Percentiles rank a stretch among this genome's conserved stretches.
Conservation (phyloP, 2,888 invertebrate species). For the Perdita meconis region DNA sequence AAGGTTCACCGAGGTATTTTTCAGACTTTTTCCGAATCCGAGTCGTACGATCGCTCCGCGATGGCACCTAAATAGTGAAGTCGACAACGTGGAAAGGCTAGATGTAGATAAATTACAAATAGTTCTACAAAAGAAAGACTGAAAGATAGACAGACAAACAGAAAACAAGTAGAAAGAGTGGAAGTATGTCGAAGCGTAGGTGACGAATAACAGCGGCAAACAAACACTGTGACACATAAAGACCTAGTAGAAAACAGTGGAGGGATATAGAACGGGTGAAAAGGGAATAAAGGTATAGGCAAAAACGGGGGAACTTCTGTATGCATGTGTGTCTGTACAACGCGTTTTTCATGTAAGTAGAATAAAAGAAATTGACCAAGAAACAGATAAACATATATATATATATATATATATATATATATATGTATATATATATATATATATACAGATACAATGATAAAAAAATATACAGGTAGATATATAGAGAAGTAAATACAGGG, state of each 20-base stretch:
- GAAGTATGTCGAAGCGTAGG: constrained; percentile 59
- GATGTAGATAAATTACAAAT: constrained; percentile 25
- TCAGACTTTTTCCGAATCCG: no score
- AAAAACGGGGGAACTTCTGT: constrained; percentile 5
- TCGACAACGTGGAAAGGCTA: constrained; percentile 50
- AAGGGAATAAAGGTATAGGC: not conserved
- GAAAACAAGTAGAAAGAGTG: constrained; percentile 41
- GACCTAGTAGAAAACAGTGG: constrained; percentile 68
- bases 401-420: constrained; percentile 44
- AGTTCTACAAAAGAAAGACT: constrained; percentile 83
- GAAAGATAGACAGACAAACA: constrained; percentile 76
- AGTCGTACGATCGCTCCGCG: no score
- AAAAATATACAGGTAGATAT: no score
- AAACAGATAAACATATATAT: constrained; percentile 57
- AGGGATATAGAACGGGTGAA: not conserved
- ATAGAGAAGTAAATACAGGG: no score
- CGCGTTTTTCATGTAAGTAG: constrained; percentile 22
- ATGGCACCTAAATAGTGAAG: not conserved
- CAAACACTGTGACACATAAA: constrained; percentile 73
- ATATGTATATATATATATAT: no score
- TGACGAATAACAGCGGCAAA: constrained; percentile 71
- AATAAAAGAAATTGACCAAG: constrained; percentile 50
- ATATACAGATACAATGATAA: no score
- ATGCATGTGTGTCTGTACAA: constrained; percentile 7
- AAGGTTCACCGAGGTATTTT: no score